Conservation (phyloP, 2,888 invertebrate genomes). For the Cantharis rufa region DNA sequence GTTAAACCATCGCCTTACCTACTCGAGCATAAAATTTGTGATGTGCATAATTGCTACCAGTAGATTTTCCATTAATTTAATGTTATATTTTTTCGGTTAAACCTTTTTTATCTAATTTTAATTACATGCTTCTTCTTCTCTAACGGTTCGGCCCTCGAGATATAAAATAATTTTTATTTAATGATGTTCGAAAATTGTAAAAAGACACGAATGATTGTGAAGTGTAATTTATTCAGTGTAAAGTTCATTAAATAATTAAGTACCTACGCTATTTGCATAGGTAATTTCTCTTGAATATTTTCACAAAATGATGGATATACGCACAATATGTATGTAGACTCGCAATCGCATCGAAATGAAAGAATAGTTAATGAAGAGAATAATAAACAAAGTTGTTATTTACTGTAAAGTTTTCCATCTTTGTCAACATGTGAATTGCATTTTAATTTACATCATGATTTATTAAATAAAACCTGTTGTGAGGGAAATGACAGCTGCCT, state of each 20-base stretch:
- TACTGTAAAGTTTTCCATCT: not conserved
- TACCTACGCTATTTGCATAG: not conserved
- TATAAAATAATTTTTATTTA: not conserved
- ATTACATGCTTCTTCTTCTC: not conserved
- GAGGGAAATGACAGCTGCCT: conserved; percentile 24
- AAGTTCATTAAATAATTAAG: not conserved
- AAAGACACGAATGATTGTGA: not conserved
- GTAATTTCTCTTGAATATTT: not conserved
- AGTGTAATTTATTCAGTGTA: not conserved
- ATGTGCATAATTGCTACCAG: not conserved
- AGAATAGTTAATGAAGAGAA: not conserved
- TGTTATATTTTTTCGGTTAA: not conserved
- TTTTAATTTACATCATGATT: conserved; percentile 25
- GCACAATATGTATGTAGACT: not conserved
- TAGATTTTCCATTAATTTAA: not conserved
- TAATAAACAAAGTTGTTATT: not conserved
- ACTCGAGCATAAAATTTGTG: not conserved
- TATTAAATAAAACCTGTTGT: conserved; percentile 18
- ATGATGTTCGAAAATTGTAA: not conserved
- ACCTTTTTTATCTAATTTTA: not conserved
- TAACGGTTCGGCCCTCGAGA: not conserved
- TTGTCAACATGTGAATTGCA: conserved; percentile 7
- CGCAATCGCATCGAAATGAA: not conserved
- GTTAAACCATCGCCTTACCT: not conserved
- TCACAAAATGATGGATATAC: not conserved